Conservation (phyloP, 2,113 vertebrate species). For the Seriola rivoliana region DNA sequence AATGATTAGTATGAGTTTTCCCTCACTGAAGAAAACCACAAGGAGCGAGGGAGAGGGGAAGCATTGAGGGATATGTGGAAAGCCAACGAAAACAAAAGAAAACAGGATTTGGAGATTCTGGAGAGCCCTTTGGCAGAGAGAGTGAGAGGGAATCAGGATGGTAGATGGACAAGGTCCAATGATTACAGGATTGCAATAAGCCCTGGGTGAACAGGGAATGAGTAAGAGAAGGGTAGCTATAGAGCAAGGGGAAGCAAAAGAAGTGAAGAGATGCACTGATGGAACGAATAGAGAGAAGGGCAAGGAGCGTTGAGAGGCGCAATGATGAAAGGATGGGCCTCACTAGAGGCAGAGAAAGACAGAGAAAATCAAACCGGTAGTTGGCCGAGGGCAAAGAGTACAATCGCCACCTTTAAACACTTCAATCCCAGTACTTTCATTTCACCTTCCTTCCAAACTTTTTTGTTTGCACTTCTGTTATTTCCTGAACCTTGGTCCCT, state of each 20-base stretch:
- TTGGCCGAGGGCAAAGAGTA: background rate
- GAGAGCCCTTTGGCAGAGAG: conserved; percentile 67
- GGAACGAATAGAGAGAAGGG: conserved; percentile 15
- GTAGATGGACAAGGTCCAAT: conserved; percentile 56
- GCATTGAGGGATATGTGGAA: conserved; percentile 42
- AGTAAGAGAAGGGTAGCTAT: conserved; percentile 43
- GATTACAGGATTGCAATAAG: conserved; percentile 69
- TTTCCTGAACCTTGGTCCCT: background rate
- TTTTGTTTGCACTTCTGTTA: background rate
- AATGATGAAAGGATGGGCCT: conserved; percentile 21
- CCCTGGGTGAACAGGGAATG: conserved; percentile 53
- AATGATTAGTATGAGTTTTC: conserved; percentile 73
- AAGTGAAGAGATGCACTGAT: conserved; percentile 14
- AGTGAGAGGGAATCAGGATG: conserved; percentile 53
- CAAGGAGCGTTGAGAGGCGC: conserved; percentile 5
- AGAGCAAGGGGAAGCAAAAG: conserved; percentile 7
- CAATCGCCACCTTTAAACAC: conserved; percentile 2
- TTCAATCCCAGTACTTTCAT: background rate
- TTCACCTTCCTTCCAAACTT: background rate
- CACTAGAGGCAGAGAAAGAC: conserved; percentile 5
- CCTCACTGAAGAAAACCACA: conserved; percentile 62
- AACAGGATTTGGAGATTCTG: conserved; percentile 65
- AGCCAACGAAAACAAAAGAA: conserved; percentile 65
- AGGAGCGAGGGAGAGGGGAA: conserved; percentile 46
- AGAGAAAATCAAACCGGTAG: conserved; percentile 14